Percentiles rank a stretch among this genome's conserved stretches.
Evolutionary conservation across 2,888 invertebrate genomes (phyloP).

Genomic region (Fissipunctia ypsillon): DNA sequence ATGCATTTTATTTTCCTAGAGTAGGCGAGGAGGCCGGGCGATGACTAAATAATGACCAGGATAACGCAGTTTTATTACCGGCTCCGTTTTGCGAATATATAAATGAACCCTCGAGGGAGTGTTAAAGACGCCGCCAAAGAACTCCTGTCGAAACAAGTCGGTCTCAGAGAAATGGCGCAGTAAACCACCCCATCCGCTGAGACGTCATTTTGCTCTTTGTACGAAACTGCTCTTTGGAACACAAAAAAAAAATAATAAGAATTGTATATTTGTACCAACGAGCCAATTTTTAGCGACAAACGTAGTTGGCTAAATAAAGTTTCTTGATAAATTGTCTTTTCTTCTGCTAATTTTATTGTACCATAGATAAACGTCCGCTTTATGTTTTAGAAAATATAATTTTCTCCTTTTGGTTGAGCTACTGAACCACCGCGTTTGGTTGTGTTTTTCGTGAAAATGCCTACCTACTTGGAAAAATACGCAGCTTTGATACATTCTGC

Average conservation of each 20-base stretch:
- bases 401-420: not conserved
- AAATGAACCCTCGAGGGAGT: constrained; percentile 90
- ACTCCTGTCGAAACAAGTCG: constrained; percentile 89
- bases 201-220: constrained; percentile 85
- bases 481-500: not conserved
- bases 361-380: not conserved
- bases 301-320: constrained; percentile 51
- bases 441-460: not conserved
- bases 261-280: constrained; percentile 69
- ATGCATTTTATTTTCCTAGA: constrained; percentile 86
- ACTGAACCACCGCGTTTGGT: not conserved
- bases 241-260: constrained; percentile 81
- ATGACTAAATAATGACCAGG: constrained; percentile 90
- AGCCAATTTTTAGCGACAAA: constrained; percentile 62
- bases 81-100: constrained; percentile 90
- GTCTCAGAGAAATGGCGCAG: constrained; percentile 87
- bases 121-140: constrained; percentile 89
- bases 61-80: constrained; percentile 90
- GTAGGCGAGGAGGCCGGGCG: constrained; percentile 81
- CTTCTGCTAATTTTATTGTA: constrained; percentile 33
- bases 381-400: not conserved
- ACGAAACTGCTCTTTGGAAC: constrained; percentile 79
- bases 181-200: constrained; percentile 88
- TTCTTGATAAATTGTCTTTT: constrained; percentile 39
- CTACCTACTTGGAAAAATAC: not conserved